Evolutionary conservation across 2,888 invertebrate species (phyloP).

Genomic region (Tachina fera): DNA sequence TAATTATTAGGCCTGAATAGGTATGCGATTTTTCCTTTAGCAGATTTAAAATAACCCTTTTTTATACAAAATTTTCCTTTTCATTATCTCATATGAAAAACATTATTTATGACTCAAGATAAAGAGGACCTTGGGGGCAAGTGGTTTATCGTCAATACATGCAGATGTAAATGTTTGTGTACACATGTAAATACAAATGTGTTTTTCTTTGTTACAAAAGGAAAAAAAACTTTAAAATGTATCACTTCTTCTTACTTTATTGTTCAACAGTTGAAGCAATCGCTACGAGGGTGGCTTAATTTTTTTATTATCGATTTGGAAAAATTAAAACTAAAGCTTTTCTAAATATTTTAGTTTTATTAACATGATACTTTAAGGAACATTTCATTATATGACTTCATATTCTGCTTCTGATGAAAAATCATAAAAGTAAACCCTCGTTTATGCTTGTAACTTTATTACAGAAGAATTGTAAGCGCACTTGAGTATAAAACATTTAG

Average conservation of each 20-base stretch:
- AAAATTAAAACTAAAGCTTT: too few species aligned
- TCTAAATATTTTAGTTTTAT: too few species aligned
- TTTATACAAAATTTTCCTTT: conserved; percentile 36
- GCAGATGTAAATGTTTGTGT: background rate
- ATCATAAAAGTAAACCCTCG: background rate
- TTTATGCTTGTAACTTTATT: background rate
- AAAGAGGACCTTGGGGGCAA: conserved; percentile 73
- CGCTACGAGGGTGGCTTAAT: background rate
- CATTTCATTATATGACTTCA: too few species aligned
- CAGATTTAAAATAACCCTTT: conserved; percentile 24
- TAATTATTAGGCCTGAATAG: background rate
- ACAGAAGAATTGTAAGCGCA: conserved; percentile 31
- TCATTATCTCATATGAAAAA: conserved; percentile 60
- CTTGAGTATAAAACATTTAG: conserved; percentile 10
- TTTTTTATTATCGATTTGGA: too few species aligned
- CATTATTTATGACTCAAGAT: conserved; percentile 73
- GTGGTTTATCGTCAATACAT: conserved; percentile 62
- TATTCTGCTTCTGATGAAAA: too few species aligned
- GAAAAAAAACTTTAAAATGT: background rate
- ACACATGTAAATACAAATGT: background rate
- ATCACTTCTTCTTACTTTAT: background rate
- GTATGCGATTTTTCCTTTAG: background rate
- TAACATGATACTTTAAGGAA: too few species aligned
- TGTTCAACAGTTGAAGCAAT: conserved; percentile 28
- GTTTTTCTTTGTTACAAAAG: background rate